Evolutionary conservation across 2,888 invertebrate genomes (phyloP).

Genomic region (Laspeyria flexula): DNA sequence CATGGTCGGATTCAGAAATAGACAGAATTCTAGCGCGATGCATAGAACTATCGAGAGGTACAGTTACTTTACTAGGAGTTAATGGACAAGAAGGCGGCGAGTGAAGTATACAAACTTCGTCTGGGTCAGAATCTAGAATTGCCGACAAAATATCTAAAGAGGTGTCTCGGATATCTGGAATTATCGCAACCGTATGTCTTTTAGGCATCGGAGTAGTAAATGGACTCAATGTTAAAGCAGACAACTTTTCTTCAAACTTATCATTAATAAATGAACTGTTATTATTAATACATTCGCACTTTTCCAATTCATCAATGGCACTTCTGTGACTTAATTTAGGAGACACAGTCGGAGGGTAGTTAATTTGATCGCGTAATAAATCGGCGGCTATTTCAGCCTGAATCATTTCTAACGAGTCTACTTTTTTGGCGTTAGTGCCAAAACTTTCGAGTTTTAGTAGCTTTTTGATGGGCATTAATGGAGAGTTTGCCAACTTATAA

Average conservation of each 20-base stretch:
- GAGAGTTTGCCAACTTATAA: slow-evolving; percentile 93
- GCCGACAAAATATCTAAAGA: slow-evolving; percentile 78
- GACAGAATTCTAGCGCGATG: slow-evolving; percentile 89
- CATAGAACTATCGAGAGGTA: slow-evolving; percentile 87
- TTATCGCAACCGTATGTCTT: slow-evolving; percentile 71
- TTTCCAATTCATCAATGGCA: slow-evolving; percentile 62
- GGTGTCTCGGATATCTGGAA: slow-evolving; percentile 72
- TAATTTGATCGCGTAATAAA: slow-evolving; percentile 89
- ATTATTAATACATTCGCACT: slow-evolving; percentile 65
- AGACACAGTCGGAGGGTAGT: slow-evolving; percentile 89
- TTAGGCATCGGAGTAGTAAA: slow-evolving; percentile 75
- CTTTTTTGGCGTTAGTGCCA: slow-evolving; percentile 74
- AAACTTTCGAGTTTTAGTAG: slow-evolving; percentile 83
- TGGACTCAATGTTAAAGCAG: slow-evolving; percentile 77
- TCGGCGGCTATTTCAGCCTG: slow-evolving; percentile 87
- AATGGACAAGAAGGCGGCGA: slow-evolving; percentile 80
- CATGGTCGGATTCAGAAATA: slow-evolving; percentile 86
- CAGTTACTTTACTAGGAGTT: slow-evolving; percentile 86
- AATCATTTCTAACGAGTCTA: slow-evolving; percentile 84
- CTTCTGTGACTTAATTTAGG: slow-evolving; percentile 80
- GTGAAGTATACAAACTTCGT: slow-evolving; percentile 72
- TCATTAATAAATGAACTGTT: slow-evolving; percentile 57
- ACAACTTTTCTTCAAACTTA: slow-evolving; percentile 73
- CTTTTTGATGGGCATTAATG: slow-evolving; percentile 88
- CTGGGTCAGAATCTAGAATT: slow-evolving; percentile 80